Base-by-base conservation (phyloP, 1,140 invertebrate species). In the Chrysomallon squamiferum region DNA sequence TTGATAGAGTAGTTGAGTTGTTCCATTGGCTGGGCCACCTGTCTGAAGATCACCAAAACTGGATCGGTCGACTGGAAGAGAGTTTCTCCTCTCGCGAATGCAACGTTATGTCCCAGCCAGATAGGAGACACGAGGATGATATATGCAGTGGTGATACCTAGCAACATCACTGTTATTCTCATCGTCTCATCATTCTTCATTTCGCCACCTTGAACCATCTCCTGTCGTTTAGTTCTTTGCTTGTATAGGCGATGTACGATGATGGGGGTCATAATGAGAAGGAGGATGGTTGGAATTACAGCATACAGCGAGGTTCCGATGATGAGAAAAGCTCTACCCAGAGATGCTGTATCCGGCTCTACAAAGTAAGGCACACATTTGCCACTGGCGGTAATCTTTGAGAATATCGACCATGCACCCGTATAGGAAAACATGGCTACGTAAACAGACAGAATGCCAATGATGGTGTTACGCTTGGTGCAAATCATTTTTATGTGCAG, bases 401-500 rank as follows among this genome's bases (percentile, higher is more conserved):
- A 68, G 2, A 64, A 63, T 22, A 73, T 68, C 3, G 68, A 62
- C 75, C 73, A 73, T 22, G 65, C 20, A 5, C 59, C 47, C 27
- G 66, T 73, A 41, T 66, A 69, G 5, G 61, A 45, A 6, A 65
- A 59, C n/a, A 71, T 69, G 5, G 58, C 35, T 2, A 68, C 20
- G 47, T 71, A 66, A n/a, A 70, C 61, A 1, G 43, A 11, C 2
- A 59, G 47, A 20, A 72, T 59, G 7, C 50, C 59, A n/a, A 41
- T n/a, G n/a, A 27, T 13, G 32, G 57, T 56, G 20, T 61, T 66
- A 9, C 65, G 27, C 33, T 65, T 72, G 20, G 66, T 71, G 41
- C 54, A 50, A 32, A 78, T 69, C 3, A 56, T 11, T 25, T 75
- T 75, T 9, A 68, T 73, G 61, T 71, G 67, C 25, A 78, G 49